Conservation (phyloP, 2,888 invertebrate genomes). For the Trissolcus japonicus region DNA sequence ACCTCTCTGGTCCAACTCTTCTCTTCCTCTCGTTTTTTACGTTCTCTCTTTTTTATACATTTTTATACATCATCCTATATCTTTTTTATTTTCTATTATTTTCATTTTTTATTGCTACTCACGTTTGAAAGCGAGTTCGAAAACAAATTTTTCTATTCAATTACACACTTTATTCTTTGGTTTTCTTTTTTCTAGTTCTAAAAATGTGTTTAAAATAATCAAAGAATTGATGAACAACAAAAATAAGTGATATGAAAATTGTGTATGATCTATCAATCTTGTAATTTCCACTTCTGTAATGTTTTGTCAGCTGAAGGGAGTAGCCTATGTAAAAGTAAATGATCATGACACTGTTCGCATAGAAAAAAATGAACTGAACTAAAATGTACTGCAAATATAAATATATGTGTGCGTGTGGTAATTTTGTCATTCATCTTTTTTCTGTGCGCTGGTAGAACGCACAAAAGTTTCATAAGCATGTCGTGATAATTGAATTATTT, state of each 20-base stretch:
- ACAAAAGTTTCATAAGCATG: no score
- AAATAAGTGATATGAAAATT: not conserved
- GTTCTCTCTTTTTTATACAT: slow-evolving; percentile 6
- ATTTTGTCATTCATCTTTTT: no score
- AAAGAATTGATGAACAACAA: not conserved
- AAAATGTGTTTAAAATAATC: not conserved
- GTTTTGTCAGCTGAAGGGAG: slow-evolving; percentile 4
- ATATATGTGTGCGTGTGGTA: no score
- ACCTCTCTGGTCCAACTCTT: slow-evolving; percentile 77
- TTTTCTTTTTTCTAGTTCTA: not conserved
- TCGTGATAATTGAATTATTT: slow-evolving; percentile 1
- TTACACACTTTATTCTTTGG: not conserved
- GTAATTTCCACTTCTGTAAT: slow-evolving; percentile 4
- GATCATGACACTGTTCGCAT: slow-evolving; percentile 3
- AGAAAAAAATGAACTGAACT: not conserved
- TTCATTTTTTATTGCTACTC: not conserved
- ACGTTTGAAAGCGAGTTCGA: slow-evolving; percentile 1
- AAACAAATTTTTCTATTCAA: not conserved
- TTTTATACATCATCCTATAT: slow-evolving; percentile 6
- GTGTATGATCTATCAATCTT: not conserved
- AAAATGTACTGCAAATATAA: no score
- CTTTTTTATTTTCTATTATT: not conserved
- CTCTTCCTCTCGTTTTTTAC: slow-evolving; percentile 73
- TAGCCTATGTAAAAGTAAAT: not conserved
- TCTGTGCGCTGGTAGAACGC: no score